Base-by-base conservation (phyloP, 2,888 invertebrate species). In the Aphrophora alni region DNA sequence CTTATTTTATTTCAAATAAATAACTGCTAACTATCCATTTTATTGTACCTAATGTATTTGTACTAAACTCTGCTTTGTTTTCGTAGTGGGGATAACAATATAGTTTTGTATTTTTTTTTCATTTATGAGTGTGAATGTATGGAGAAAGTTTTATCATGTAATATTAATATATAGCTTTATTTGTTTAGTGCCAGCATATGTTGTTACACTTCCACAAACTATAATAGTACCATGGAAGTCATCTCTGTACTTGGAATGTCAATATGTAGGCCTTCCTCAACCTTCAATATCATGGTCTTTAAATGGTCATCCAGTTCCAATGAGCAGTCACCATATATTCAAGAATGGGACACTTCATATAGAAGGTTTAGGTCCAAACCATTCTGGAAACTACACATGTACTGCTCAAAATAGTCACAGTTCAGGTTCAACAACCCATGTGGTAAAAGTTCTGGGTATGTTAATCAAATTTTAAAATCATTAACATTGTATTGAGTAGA, bases 351-450 rank as follows among this genome's bases (percentile, higher is more conserved):
- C 28, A 38, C 38, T 73, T 28, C 3, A 24, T 38, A 28, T 73
- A 24, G 73, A 33, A 38, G n/a, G 24, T 8, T 28, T 73, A 21
- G 17, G 24, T 17, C 21, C 73, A 21, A 77, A 79, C 25, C 80
- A 82, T 68, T 27, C 44, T 26, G 82, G 82, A n/a, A 82, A 82
- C 28, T 80, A 82, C 51, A 82, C 82, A 8, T 82, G 82, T 59
- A 73, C 69, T 75, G 80, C 74, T 1, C 76, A 82, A 7, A 82
- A 82, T 44, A 21, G 38, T 26, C 79, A 82, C 26, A 79, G 79
- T 73, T 80, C 76, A 3, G 79, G 75, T 38, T 68, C 76, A 10
- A 73, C 78, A 12, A 73, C 80, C 21, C 75, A 82, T 38, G 17
- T 76, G 3, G 59, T 82, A 12, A 72, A 75, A 28, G 80, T 82